Evolutionary conservation across 30 jellyfish, hydroid and myxozoan genomes (phyloP).

Genomic region (Mastigias papua): DNA sequence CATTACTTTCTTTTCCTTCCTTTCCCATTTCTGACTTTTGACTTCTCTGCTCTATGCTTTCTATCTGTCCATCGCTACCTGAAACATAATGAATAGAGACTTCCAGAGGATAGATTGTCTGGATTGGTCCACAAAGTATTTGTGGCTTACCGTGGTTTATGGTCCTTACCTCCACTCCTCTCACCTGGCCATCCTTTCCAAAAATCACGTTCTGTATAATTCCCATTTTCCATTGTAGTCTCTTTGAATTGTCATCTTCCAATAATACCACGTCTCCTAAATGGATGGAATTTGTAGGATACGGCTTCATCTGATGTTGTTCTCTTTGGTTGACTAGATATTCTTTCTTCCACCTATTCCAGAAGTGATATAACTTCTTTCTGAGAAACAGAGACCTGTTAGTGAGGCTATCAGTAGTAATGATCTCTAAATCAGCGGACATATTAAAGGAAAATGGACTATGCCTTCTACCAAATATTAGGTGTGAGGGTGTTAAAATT

Average conservation of each 20-base stretch:
- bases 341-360: constrained; percentile 66
- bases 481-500: constrained; percentile 46
- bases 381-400: constrained; percentile 14
- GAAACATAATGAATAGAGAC: not conserved
- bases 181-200: constrained; percentile 24
- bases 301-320: constrained; percentile 2
- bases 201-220: not conserved
- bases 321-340: constrained; percentile 54
- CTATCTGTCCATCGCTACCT: not conserved
- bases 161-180: not conserved
- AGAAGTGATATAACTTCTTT: constrained; percentile 38
- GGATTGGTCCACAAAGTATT: constrained; percentile 4
- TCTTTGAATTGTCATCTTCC: constrained; percentile 16
- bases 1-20: constrained; percentile 16
- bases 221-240: constrained; percentile 8
- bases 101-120: constrained; percentile 13
- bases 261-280: constrained; percentile 13
- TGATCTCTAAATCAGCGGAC: not conserved
- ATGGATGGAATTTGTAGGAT: not conserved
- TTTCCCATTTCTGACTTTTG: constrained; percentile 38
- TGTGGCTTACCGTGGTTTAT: not conserved
- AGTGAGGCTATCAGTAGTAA: not conserved
- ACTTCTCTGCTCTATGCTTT: no score
- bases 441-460: constrained; percentile 8
- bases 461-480: constrained; percentile 24